phyloP scores from a whole-genome alignment of 2,797 vertebrate genomes.

The Taenioides sp. region DNA sequence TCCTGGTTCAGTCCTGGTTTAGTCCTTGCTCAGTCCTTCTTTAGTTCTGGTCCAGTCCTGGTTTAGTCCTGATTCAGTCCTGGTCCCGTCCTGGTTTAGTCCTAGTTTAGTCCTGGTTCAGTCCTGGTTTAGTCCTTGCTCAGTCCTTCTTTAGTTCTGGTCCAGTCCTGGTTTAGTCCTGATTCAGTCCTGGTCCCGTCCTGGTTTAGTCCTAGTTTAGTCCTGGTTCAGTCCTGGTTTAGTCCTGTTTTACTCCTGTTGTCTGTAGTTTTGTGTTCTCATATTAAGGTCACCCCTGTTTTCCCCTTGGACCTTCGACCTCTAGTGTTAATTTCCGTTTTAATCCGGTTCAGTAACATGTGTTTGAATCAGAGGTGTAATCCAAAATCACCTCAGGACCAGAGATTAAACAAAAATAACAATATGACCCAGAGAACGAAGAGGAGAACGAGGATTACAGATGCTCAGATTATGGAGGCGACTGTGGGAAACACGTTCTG shows the following conservation, averaged over 20 bases:
- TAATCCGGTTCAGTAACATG: background rate
- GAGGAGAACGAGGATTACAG: background rate
- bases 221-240: no score
- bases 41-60: no score
- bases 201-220: no score
- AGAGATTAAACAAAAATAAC: background rate
- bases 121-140: no score
- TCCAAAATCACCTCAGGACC: background rate
- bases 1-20: no score
- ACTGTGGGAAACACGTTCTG: background rate
- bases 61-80: no score
- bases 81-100: no score
- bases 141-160: background rate
- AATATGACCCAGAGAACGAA: no score
- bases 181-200: background rate
- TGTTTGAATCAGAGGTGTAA: background rate
- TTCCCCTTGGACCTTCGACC: background rate
- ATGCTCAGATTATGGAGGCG: conserved; percentile 1
- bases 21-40: no score
- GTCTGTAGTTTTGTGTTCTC: background rate
- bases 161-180: background rate
- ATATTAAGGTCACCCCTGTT: background rate
- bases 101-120: no score
- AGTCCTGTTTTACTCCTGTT: background rate
- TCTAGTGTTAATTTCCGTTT: background rate